phyloP scores from a whole-genome alignment of 2,888 invertebrate species.

The Sarcophaga rosellei region DNA sequence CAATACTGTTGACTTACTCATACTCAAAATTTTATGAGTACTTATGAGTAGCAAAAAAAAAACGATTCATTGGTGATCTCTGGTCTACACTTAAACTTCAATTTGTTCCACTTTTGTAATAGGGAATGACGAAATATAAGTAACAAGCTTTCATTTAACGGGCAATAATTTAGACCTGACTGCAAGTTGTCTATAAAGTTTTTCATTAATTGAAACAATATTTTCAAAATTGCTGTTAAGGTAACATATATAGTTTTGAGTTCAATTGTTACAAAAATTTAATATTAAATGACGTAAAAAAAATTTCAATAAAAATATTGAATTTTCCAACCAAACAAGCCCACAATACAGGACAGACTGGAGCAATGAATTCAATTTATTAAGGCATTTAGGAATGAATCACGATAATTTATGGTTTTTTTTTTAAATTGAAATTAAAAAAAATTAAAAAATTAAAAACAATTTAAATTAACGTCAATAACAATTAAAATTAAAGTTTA shows the following conservation, averaged over 20 bases:
- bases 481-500: constrained; percentile 48
- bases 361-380: constrained; percentile 19
- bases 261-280: neutral
- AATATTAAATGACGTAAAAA: neutral
- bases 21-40: too few species aligned
- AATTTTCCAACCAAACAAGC: neutral
- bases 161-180: too few species aligned
- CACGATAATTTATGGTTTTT: constrained; percentile 37
- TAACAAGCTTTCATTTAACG: too few species aligned
- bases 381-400: constrained; percentile 43
- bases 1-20: too few species aligned
- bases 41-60: too few species aligned
- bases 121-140: too few species aligned
- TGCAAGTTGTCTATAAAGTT: neutral
- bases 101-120: too few species aligned
- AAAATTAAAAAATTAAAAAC: constrained; percentile 50
- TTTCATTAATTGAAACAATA: neutral
- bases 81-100: too few species aligned
- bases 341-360: neutral
- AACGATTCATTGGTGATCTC: too few species aligned
- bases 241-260: neutral
- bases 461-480: constrained; percentile 65
- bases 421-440: constrained; percentile 28
- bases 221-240: neutral
- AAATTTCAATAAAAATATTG: neutral